Percentiles rank a stretch among this genome's conserved stretches.
These are phyloP conservation scores for Acipenser ruthenus DNA, from an alignment of 2,797 vertebrate species.

Conservation along the genomic window DNA sequence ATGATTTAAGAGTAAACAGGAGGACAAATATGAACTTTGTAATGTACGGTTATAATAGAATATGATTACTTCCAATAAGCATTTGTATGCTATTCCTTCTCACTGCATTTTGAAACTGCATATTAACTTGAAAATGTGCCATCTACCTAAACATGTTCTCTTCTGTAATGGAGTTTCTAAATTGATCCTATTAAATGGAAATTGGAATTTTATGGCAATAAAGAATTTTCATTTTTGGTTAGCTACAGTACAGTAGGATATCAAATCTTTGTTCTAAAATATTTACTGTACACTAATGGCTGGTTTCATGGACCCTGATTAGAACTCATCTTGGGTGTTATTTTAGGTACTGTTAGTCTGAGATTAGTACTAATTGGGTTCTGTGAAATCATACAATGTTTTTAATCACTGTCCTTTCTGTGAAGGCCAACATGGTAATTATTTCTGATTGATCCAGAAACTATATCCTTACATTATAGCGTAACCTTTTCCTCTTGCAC, in stretches of 20 bases:
- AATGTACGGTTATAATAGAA: conserved; percentile 32
- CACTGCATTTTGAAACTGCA: conserved; percentile 17
- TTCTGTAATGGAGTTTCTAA: conserved; percentile 39
- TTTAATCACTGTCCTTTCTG: neutral
- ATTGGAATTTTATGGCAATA: conserved; percentile 31
- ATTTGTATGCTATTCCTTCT: conserved; percentile 24
- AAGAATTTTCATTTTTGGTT: conserved; percentile 22
- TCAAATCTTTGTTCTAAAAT: too few relatives aligned
- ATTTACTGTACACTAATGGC: too few relatives aligned
- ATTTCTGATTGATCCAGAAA: too few relatives aligned
- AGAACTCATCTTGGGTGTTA: too few relatives aligned
- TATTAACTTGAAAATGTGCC: conserved; percentile 24
- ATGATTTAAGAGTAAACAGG: conserved; percentile 35
- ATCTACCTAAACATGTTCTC: conserved; percentile 17
- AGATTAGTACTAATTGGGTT: too few relatives aligned
- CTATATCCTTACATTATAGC: too few relatives aligned
- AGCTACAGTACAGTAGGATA: too few relatives aligned
- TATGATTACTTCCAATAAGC: conserved; percentile 34
- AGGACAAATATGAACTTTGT: conserved; percentile 26
- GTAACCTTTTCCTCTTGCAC: too few relatives aligned
- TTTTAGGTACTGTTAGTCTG: too few relatives aligned
- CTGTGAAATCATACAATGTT: neutral
- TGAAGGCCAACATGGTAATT: too few relatives aligned
- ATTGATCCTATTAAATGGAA: conserved; percentile 35
- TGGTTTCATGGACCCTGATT: too few relatives aligned